Evolutionary conservation across 1,140 invertebrate genomes (phyloP).

Genomic region (Lamellibrachia luymesi): DNA sequence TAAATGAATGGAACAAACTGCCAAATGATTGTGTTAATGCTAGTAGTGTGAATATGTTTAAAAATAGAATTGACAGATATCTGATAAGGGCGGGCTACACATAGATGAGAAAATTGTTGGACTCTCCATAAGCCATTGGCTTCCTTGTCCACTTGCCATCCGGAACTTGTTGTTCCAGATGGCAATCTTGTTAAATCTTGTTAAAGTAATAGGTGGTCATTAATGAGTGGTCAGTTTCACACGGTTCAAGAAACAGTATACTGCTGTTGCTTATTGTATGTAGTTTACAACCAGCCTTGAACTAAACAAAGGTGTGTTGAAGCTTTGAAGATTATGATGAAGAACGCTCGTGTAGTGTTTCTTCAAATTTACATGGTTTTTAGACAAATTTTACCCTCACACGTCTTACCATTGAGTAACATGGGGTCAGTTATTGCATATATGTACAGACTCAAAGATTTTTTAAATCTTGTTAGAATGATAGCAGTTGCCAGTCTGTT

Average conservation of each 20-base stretch:
- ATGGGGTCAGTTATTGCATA: not conserved
- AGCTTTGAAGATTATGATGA: not conserved
- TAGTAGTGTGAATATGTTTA: no score
- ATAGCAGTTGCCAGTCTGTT: not conserved
- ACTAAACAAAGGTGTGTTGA: not conserved
- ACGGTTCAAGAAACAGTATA: not conserved
- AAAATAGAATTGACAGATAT: no score
- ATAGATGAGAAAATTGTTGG: no score
- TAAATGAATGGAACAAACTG: no score
- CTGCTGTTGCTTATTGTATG: not conserved
- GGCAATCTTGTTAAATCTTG: no score
- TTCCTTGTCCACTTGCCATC: no score
- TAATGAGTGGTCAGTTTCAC: not conserved
- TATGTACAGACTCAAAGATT: not conserved
- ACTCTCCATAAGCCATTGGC: no score
- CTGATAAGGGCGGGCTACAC: no score
- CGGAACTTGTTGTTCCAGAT: no score
- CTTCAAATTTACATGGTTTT: not conserved
- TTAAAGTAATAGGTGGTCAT: not conserved
- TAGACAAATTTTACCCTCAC: not conserved
- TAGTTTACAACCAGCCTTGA: not conserved
- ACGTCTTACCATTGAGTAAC: not conserved
- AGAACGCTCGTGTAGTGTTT: not conserved
- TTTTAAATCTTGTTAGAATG: not conserved
- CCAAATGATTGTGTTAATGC: no score